These are phyloP conservation scores for Pholis gunnellus DNA, from an alignment of 2,113 vertebrate species.

Conservation along the genomic window DNA sequence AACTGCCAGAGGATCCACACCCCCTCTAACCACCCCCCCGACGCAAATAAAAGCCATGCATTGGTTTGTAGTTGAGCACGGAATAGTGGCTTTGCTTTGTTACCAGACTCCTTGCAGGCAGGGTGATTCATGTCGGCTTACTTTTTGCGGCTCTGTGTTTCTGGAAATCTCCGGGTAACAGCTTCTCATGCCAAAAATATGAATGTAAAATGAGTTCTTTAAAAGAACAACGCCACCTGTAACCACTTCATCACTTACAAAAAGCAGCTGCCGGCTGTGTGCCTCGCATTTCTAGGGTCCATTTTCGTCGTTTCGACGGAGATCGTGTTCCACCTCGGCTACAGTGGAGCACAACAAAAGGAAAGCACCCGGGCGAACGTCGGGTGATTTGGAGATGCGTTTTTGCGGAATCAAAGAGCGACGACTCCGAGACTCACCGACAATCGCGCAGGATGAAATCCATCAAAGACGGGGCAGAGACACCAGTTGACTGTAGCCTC, in stretches of 20 bases:
- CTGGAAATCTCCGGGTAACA: conserved; percentile 57
- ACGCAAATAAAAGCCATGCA: conserved; percentile 38
- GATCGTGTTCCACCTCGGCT: conserved; percentile 30
- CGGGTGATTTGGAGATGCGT: conserved; percentile 14
- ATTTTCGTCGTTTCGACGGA: conserved; percentile 1
- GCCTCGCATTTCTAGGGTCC: conserved; percentile 39
- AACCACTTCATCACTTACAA: conserved; percentile 37
- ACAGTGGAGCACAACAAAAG: conserved; percentile 17
- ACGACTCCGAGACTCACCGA: conserved; percentile 6
- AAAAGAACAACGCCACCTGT: conserved; percentile 59
- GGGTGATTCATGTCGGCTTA: conserved; percentile 67
- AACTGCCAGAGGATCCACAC: conserved; percentile 35
- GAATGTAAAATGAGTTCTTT: conserved; percentile 63
- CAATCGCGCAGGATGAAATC: conserved; percentile 32
- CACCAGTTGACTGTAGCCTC: conserved; percentile 35
- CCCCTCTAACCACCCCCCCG: background rate
- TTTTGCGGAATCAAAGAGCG: conserved; percentile 36
- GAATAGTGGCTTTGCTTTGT: conserved; percentile 55
- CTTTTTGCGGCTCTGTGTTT: conserved; percentile 56
- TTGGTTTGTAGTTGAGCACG: conserved; percentile 31
- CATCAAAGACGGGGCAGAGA: conserved; percentile 36
- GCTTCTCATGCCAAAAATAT: conserved; percentile 64
- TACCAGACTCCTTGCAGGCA: conserved; percentile 52
- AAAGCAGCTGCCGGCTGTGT: conserved; percentile 30
- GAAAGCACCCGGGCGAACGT: background rate